Base-by-base conservation (phyloP, 2,113 vertebrate genomes). In the Leptocoma aspasia region DNA sequence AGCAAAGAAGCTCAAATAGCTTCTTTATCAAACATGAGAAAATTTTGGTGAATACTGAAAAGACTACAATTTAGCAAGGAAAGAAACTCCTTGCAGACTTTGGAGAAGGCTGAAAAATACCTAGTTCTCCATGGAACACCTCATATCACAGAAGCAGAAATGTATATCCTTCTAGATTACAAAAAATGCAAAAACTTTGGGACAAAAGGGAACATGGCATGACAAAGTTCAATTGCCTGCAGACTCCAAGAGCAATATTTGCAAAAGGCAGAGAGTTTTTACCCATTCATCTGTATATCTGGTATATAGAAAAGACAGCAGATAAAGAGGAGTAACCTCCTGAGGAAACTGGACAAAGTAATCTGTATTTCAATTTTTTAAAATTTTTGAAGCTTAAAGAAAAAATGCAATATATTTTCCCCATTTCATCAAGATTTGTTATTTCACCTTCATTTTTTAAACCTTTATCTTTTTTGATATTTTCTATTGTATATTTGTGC, bases 401-500 rank as follows among this genome's bases (percentile, higher is more conserved):
- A 76, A 82, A 87, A 76, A 65, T 26, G 2, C 11, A 53, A 59
- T 10, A 12, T n/a, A 12, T 77, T 52, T 83, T 33, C 45, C 7
- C 11, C 28, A 59, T 69, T 90, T 95, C 76, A 81, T 88, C 59
- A 76, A 45, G 37, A 91, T 97, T 93, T 50, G 4, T 73, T 86
- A 95, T 89, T 96, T 96, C 66, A 79, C 35, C n/a, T 85, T 91
- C 22, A 76, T 87, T 97, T 88, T 88, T 89, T 56, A 95, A 96
- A 96, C 37, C 49, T 93, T 93, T 93, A 42, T 30, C 19, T 78
- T 94, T 97, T 89, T 86, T 94, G 24, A 82, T 39, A 73, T 60
- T 89, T 57, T 76, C 44, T 85, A 63, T 80, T 86, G 69, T 31
- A 39, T 77, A 86, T 93, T 92, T 87, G n/a, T 91, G 78, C 56